Base-by-base conservation (phyloP, 2,888 invertebrate species). In the Shargacucullia verbasci region DNA sequence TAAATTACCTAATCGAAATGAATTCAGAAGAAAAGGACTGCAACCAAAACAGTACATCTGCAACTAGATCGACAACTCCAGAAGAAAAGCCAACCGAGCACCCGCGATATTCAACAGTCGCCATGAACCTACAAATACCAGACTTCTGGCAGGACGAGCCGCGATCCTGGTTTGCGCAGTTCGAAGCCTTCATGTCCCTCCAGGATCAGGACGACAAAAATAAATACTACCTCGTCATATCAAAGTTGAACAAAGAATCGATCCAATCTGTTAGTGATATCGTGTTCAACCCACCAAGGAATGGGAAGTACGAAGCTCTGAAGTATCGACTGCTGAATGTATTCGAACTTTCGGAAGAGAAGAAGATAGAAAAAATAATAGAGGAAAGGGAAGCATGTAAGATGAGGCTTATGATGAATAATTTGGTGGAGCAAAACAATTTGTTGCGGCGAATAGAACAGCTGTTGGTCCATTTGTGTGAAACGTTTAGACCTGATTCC, bases 161-260 rank as follows among this genome's bases (percentile, higher is more conserved):
- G 1, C 13, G 5, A 12, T 11, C 15, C 25, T 59, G 59, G 60
- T 59, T 59, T 33, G 0, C 12, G 0, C 25, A 59, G 7, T 59
- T 59, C 34, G 60, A 59, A 49, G 60, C 38, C 7, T 34, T 7
- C 13, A 59, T 39, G 49, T 0, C 0, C 8, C 15, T 59, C 2
- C 43, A 44, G 43, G 33, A 59, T 0, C 41, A 44, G 29, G 15
- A 43, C 1, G 38, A 59, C 5, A 27, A 15, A 0, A 38, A 34
- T 3, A 7, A 4, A 1, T 59, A 49, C 29, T 7, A 11, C 29
- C 11, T 43, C 7, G 43, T 20, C 6, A 11, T 59, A 5, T 33
- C 38, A 1, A 59, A 59, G 10, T 20, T 59, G 6, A 39, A 38
- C 20, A 2, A 8, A 14, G 38, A 29, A 25, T 41, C 33, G n/a